phyloP scores from a whole-genome alignment of 2,113 vertebrate genomes.

The Chelonoidis abingdonii region DNA sequence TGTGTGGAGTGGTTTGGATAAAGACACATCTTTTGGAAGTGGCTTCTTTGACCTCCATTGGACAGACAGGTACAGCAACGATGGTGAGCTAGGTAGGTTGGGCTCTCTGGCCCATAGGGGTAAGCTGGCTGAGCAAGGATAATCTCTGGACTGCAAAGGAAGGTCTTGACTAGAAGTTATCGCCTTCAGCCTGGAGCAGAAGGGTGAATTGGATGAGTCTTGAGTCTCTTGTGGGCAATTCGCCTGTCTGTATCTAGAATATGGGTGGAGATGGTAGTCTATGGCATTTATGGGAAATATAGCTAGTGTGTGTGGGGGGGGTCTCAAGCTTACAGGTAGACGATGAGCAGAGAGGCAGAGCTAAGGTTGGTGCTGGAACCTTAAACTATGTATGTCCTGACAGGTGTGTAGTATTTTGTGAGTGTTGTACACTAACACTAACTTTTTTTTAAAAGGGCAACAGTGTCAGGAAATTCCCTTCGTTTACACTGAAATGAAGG shows the following conservation, averaged over 20 bases:
- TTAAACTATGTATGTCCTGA: fast-evolving
- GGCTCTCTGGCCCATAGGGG: not conserved
- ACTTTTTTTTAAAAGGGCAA: not conserved
- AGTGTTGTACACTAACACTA: not conserved
- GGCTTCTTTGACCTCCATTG: not conserved
- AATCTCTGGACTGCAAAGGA: not conserved
- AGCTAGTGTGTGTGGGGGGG: not conserved
- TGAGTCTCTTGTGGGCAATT: not conserved
- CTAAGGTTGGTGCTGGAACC: not conserved
- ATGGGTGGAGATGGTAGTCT: not conserved
- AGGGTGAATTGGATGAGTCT: not conserved
- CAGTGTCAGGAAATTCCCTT: not conserved
- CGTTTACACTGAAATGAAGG: not conserved
- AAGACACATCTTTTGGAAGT: not conserved
- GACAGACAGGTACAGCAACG: not conserved
- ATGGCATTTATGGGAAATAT: not conserved
- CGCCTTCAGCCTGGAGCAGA: not conserved
- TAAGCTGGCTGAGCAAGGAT: not conserved
- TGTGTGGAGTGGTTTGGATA: not conserved
- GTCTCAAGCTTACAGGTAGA: slow-evolving; percentile 6
- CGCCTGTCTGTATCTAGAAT: not conserved
- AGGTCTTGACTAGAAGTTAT: not conserved
- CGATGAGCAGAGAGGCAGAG: not conserved
- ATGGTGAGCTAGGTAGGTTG: not conserved
- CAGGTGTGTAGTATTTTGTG: not conserved